Percentiles rank a stretch among this genome's conserved stretches.
phyloP scores from a whole-genome alignment of 2,888 invertebrate species.

The Fragum sueziense region DNA sequence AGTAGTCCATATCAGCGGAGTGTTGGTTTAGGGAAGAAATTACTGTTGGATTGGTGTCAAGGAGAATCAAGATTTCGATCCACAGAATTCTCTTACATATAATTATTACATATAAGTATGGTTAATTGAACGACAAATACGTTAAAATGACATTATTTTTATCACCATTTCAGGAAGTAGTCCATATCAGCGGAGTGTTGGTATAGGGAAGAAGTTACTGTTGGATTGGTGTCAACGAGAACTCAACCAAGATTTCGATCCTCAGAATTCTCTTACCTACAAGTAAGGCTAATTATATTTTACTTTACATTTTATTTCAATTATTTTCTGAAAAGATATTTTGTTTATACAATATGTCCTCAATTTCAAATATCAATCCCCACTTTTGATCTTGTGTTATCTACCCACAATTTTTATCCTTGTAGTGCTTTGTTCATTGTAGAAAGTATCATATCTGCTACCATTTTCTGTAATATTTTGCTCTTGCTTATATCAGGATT shows the following conservation, averaged over 20 bases:
- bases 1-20: constrained; percentile 72
- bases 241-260: constrained; percentile 69
- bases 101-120: no score
- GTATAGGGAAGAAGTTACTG: constrained; percentile 73
- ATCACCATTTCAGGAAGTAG: constrained; percentile 69
- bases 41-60: constrained; percentile 78
- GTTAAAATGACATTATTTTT: no score
- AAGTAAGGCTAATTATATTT: constrained; percentile 69
- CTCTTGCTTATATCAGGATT: no score
- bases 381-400: no score
- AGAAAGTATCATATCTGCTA: no score
- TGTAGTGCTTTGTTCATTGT: no score
- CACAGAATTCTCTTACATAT: constrained; percentile 71
- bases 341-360: no score
- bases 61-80: constrained; percentile 68
- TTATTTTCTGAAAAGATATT: no score
- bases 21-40: constrained; percentile 74
- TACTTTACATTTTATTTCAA: no score
- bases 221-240: constrained; percentile 77
- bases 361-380: no score
- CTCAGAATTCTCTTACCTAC: constrained; percentile 71
- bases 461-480: no score
- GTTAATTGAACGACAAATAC: neutral
- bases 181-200: constrained; percentile 73
- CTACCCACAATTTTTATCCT: no score